A percentile compares a stretch with the other conserved stretches of the same genome.
phyloP scores from a whole-genome alignment of 2,888 invertebrate species.

The Pegoplata infirma region DNA sequence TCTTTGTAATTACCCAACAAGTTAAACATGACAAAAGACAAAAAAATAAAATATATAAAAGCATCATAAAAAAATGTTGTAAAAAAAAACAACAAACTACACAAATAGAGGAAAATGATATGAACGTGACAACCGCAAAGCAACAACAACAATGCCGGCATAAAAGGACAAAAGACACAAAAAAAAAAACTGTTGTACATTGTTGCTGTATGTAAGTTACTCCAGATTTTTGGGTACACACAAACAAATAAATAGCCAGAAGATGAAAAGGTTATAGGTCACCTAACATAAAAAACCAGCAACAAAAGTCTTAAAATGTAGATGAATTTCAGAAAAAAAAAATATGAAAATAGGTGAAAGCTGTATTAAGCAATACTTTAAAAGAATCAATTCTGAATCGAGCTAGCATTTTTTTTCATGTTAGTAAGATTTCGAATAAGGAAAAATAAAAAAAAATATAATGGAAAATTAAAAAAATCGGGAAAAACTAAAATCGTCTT shows the following conservation, averaged over 20 bases:
- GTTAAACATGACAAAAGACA: neutral
- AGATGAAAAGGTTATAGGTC: conserved; percentile 54
- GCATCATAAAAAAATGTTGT: conserved; percentile 23
- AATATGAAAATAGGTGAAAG: neutral
- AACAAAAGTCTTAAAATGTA: neutral
- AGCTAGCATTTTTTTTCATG: no score
- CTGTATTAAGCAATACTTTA: no score
- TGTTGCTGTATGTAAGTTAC: conserved; percentile 9
- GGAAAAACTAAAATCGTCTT: no score
- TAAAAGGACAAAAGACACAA: conserved; percentile 34
- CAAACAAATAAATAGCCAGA: conserved; percentile 24
- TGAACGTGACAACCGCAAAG: conserved; percentile 60
- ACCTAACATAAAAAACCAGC: conserved; percentile 9
- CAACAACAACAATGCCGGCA: conserved; percentile 8
- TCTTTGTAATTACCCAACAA: conserved; percentile 54
- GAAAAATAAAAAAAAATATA: no score
- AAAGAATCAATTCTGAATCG: no score
- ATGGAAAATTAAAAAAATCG: no score
- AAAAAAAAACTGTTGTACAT: conserved; percentile 6
- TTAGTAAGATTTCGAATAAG: no score
- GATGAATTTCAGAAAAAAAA: neutral
- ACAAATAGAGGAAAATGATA: conserved; percentile 49
- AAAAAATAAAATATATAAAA: neutral
- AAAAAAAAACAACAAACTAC: conserved; percentile 42
- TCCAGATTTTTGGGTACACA: conserved; percentile 25